These are phyloP conservation scores for Momotus momota DNA, from an alignment of 2,797 vertebrate genomes.

Conservation along the genomic window DNA sequence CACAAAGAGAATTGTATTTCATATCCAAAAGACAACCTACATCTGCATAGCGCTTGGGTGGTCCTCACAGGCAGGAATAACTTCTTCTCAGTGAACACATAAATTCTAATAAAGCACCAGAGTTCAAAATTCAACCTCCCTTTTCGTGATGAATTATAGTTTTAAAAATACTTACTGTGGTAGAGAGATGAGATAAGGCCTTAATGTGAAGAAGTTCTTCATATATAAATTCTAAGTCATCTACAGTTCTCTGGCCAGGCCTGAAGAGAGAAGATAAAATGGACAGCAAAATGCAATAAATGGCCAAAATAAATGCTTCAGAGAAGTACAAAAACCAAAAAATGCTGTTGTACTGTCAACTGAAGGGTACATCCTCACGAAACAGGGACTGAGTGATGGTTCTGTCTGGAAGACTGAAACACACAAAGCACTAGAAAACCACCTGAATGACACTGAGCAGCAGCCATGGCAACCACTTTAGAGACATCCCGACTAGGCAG, in stretches of 20 bases:
- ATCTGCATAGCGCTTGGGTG: not conserved
- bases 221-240: slow-evolving; percentile 97
- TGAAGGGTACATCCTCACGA: not conserved
- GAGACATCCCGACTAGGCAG: not conserved
- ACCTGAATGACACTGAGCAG: not conserved
- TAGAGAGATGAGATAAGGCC: slow-evolving; percentile 96
- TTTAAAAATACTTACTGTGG: slow-evolving; percentile 86
- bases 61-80: not conserved
- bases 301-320: not conserved
- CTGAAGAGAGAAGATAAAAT: slow-evolving; percentile 74
- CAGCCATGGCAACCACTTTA: slow-evolving; percentile 38
- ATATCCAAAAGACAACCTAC: not conserved
- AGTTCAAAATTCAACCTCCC: not conserved
- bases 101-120: not conserved
- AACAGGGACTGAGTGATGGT: not conserved
- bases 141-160: not conserved
- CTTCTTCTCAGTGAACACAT: not conserved
- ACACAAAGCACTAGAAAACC: not conserved
- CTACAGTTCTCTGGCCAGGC: slow-evolving; percentile 91
- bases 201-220: slow-evolving; percentile 98
- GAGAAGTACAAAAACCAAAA: not conserved
- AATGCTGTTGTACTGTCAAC: not conserved
- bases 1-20: not conserved
- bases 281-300: not conserved
- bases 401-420: not conserved